Percentiles rank a stretch among this genome's conserved stretches.
These are phyloP conservation scores for Chymomyza caudatula DNA, from an alignment of 2,888 invertebrate genomes.

Conservation along the genomic window DNA sequence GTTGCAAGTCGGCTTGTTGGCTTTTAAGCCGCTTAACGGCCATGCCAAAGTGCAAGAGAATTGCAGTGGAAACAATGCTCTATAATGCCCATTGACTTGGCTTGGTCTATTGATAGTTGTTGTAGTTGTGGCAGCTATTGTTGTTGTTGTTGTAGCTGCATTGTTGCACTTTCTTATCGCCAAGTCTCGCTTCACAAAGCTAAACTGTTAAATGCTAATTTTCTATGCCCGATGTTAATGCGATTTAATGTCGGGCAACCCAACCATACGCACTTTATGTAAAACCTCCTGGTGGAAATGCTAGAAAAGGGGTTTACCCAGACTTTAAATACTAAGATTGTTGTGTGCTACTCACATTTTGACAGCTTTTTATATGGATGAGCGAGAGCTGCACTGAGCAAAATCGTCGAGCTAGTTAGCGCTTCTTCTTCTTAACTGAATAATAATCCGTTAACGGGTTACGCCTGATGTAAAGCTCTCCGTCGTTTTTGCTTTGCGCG, in stretches of 20 bases:
- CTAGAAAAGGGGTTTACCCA: constrained; percentile 4
- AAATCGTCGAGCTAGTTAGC: no score
- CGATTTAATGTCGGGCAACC: neutral
- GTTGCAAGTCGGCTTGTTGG: constrained; percentile 2
- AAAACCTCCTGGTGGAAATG: neutral
- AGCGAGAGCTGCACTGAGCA: neutral
- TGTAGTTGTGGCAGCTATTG: neutral
- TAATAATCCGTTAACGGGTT: no score
- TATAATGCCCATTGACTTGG: neutral
- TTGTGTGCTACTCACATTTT: constrained; percentile 31
- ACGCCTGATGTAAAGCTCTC: no score
- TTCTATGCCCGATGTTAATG: constrained; percentile 29
- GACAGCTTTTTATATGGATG: constrained; percentile 37
- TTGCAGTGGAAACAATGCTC: neutral
- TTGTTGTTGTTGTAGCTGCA: neutral
- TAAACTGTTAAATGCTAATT: constrained; percentile 16
- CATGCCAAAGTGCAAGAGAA: neutral
- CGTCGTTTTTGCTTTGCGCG: no score
- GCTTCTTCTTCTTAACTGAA: no score
- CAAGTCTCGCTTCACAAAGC: constrained; percentile 17
- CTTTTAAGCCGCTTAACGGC: constrained; percentile 50
- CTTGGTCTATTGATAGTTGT: neutral
- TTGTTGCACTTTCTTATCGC: constrained; percentile 1
- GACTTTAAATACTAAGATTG: constrained; percentile 2
- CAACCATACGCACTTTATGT: constrained; percentile 23